Conservation (phyloP, 2,113 vertebrate species). For the Notarius quadriscutis region DNA sequence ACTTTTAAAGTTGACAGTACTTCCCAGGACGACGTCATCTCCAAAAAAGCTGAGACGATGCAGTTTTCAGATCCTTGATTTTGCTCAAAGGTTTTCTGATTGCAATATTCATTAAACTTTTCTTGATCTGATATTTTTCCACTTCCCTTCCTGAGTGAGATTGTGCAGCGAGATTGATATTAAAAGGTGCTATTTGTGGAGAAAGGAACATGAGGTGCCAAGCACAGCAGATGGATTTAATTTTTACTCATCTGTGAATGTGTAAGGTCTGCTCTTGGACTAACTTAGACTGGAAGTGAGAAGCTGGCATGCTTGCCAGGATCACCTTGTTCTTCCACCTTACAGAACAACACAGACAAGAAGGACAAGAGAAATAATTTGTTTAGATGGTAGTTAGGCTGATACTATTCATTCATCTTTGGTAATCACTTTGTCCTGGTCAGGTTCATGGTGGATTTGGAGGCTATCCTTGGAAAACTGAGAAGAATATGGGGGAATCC, state of each 20-base stretch:
- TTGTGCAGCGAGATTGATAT: slow-evolving; percentile 15
- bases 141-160: slow-evolving; percentile 17
- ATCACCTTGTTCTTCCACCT: background rate
- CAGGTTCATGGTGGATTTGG: background rate
- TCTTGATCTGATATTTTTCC: background rate
- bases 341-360: background rate
- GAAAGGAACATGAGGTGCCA: background rate
- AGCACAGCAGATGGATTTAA: slow-evolving; percentile 8
- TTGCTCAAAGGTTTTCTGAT: slow-evolving; percentile 23
- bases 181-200: slow-evolving; percentile 25
- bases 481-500: background rate
- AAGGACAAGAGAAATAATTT: background rate
- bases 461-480: background rate
- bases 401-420: background rate
- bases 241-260: background rate
- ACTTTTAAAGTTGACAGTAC: background rate
- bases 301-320: background rate
- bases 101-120: slow-evolving; percentile 28
- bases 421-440: background rate
- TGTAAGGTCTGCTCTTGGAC: slow-evolving; percentile 8
- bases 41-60: background rate
- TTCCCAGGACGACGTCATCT: background rate
- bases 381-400: background rate
- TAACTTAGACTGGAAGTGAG: slow-evolving; percentile 12
- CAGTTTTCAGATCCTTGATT: slow-evolving; percentile 17